phyloP scores from a whole-genome alignment of 2,888 invertebrate genomes.

The Cheiracanthium punctorium region DNA sequence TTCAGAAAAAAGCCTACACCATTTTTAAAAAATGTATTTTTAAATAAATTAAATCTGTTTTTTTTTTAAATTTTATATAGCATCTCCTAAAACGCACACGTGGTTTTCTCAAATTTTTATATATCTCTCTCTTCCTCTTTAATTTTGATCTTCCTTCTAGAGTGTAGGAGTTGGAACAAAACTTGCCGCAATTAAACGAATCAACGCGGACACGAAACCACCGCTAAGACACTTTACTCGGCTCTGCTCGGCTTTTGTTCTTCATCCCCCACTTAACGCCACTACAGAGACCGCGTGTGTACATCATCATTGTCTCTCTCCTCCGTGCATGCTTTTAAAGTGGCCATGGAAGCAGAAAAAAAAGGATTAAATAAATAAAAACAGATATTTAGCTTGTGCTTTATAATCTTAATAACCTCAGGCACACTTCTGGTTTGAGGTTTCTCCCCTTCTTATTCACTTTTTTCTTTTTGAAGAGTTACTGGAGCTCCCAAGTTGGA shows the following conservation, averaged over 20 bases:
- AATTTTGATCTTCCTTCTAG: not conserved
- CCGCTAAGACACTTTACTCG: not conserved
- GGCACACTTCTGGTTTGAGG: not conserved
- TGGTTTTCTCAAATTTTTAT: no score
- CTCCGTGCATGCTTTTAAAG: not conserved
- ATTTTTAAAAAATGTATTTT: no score
- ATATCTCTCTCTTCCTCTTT: not conserved
- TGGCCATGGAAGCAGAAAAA: not conserved
- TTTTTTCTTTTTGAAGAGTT: not conserved
- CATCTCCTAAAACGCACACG: no score
- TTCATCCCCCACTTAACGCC: not conserved
- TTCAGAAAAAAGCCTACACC: no score
- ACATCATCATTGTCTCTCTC: not conserved
- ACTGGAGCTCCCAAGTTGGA: no score
- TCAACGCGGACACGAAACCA: not conserved
- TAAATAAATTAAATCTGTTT: no score
- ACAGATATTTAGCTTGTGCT: not conserved
- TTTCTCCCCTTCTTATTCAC: not conserved
- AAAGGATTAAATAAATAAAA: no score
- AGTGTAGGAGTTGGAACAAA: not conserved
- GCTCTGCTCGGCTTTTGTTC: not conserved
- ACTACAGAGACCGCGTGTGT: not conserved
- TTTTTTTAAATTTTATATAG: no score
- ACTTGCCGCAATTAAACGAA: not conserved
- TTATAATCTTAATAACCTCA: not conserved